Conservation (phyloP, 2,797 vertebrate species). For the Graptemys geographica region DNA sequence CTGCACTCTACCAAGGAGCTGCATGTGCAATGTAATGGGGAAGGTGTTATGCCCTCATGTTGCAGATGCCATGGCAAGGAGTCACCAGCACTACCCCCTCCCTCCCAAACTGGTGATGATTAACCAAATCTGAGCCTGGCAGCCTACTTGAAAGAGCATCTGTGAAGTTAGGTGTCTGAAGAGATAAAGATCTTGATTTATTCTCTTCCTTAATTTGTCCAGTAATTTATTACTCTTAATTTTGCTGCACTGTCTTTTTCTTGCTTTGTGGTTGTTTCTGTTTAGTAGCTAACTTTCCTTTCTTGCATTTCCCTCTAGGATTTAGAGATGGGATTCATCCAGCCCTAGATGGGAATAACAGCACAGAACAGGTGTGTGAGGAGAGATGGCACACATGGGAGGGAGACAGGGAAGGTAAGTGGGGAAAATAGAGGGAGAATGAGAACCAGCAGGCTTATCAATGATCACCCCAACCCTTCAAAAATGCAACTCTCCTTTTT, state of each 20-base stretch:
- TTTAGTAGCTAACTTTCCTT: neutral
- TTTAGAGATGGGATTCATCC: neutral
- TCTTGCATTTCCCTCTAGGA: neutral
- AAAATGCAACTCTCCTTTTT: slow-evolving; percentile 50
- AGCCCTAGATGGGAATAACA: neutral
- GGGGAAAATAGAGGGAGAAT: neutral
- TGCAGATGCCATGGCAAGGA: neutral
- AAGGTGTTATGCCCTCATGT: neutral
- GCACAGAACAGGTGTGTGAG: neutral
- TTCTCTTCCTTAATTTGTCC: neutral
- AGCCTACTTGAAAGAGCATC: neutral
- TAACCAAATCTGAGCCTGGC: neutral
- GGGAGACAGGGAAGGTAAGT: neutral
- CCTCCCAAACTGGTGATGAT: neutral
- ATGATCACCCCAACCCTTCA: neutral
- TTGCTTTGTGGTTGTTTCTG: neutral
- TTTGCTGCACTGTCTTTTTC: neutral
- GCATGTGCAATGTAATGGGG: neutral
- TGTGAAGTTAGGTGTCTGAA: neutral
- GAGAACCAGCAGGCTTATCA: neutral
- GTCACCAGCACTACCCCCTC: neutral
- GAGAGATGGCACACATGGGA: neutral
- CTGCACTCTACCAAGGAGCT: neutral
- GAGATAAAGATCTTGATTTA: neutral
- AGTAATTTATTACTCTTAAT: neutral